A percentile compares a stretch with the other conserved stretches of the same genome.
These are phyloP conservation scores for Edolisoma coerulescens DNA, from an alignment of 2,113 vertebrate genomes.

Conservation along the genomic window DNA sequence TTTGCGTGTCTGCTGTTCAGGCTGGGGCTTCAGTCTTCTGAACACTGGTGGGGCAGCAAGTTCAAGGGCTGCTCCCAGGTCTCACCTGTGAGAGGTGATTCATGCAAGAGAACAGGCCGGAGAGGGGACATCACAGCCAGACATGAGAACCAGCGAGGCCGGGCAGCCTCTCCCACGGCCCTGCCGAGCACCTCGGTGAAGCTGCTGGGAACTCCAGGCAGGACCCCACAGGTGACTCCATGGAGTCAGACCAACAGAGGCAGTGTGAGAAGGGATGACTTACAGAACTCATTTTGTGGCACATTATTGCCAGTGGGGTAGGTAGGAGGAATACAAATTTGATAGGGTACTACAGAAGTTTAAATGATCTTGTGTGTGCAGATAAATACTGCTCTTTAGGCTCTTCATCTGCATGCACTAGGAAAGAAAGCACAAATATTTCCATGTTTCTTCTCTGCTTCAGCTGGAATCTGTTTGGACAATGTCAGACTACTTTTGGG, in stretches of 20 bases:
- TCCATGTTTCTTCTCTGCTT: background rate
- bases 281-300: background rate
- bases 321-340: background rate
- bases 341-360: background rate
- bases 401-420: background rate
- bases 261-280: background rate
- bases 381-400: background rate
- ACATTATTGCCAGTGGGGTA: fast-evolving
- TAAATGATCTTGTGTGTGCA: background rate
- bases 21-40: background rate
- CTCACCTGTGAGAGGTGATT: background rate
- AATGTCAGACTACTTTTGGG: background rate
- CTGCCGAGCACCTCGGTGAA: fast-evolving
- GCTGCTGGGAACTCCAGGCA: background rate
- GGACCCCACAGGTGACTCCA: background rate
- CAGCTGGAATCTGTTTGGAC: background rate
- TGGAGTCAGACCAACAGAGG: background rate
- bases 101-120: background rate
- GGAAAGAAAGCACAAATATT: background rate
- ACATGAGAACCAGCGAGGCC: background rate
- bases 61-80: background rate
- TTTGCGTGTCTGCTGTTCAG: background rate
- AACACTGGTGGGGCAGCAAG: background rate
- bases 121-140: background rate
- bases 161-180: fast-evolving